Conservation (phyloP, 2,797 vertebrate species). For the Alectoris magna region DNA sequence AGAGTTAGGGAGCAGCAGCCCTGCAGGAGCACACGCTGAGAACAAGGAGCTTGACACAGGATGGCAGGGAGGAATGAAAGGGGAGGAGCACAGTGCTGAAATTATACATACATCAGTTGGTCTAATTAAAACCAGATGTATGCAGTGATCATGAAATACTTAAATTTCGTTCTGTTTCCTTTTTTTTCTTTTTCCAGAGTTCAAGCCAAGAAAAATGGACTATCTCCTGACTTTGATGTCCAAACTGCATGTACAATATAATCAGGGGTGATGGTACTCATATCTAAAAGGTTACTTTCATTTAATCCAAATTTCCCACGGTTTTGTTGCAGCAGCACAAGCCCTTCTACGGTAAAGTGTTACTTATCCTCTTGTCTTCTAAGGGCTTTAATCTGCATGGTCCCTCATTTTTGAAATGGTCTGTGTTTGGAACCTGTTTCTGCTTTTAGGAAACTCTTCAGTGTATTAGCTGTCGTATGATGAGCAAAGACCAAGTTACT, state of each 20-base stretch:
- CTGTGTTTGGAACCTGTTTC: not conserved
- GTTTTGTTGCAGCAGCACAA: not conserved
- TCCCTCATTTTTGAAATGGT: not conserved
- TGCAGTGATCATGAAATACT: not conserved
- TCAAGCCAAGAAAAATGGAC: not conserved
- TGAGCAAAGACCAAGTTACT: not conserved
- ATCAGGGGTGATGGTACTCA: not conserved
- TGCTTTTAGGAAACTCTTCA: not conserved
- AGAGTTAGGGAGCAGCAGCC: not conserved
- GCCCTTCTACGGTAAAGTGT: not conserved
- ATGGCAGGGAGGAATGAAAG: not conserved
- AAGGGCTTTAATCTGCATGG: not conserved
- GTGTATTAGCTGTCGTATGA: not conserved
- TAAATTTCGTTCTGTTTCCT: not conserved
- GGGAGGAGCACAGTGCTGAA: not conserved
- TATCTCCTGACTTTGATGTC: not conserved
- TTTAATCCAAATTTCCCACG: not conserved
- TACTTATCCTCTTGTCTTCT: not conserved
- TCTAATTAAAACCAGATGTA: not conserved
- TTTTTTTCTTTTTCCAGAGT: accelerated
- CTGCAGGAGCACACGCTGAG: not conserved
- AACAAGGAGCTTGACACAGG: not conserved
- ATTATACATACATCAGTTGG: not conserved
- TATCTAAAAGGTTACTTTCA: not conserved
- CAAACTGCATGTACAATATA: not conserved